phyloP scores from a whole-genome alignment of 2,113 vertebrate species.

The Sturnira hondurensis region DNA sequence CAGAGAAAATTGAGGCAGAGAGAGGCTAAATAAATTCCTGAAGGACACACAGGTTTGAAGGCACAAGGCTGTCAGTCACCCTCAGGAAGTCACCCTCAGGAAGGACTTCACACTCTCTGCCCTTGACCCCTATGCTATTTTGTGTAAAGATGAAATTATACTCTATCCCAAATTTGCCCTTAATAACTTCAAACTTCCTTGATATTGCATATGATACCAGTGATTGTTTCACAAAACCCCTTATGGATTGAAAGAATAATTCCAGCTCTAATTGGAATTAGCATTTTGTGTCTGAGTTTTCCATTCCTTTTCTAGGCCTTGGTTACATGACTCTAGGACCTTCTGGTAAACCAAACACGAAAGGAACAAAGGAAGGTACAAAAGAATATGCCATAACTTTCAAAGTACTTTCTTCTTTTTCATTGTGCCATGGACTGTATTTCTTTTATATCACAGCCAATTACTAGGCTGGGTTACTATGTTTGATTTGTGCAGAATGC shows the following conservation, averaged over 20 bases:
- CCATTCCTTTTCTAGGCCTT: not conserved
- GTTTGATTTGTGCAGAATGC: not conserved
- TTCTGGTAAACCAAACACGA: not conserved
- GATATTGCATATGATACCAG: not conserved
- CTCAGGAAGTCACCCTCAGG: not conserved
- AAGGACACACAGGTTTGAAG: not conserved
- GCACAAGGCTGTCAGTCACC: not conserved
- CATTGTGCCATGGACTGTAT: not conserved
- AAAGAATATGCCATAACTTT: not conserved
- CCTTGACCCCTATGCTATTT: not conserved
- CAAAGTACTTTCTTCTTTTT: not conserved
- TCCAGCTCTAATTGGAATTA: not conserved
- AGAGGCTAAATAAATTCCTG: not conserved
- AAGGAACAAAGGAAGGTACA: not conserved
- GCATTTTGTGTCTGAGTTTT: not conserved
- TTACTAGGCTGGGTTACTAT: not conserved
- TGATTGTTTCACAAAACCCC: not conserved
- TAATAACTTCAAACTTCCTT: not conserved
- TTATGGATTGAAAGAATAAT: not conserved
- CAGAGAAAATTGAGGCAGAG: not conserved
- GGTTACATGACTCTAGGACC: not conserved
- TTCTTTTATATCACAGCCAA: not conserved
- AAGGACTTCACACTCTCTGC: not conserved
- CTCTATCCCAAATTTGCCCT: not conserved
- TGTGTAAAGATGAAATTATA: conserved; percentile 1